Evolutionary conservation across 2,797 vertebrate genomes (phyloP).

Genomic region (Myioborus melanocephalus): DNA sequence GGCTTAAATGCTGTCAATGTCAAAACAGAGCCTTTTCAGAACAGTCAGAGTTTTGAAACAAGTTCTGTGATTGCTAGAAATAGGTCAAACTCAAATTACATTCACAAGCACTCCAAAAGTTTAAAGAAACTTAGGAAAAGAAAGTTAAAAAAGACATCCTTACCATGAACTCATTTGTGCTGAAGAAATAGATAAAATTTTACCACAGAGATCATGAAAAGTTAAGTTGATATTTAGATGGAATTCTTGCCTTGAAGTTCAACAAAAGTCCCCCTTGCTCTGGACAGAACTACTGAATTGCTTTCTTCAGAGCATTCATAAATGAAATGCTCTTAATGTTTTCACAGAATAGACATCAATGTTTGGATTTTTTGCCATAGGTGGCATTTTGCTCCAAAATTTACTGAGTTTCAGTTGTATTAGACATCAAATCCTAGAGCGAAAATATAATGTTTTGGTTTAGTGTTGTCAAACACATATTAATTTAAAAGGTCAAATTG

Average conservation of each 20-base stretch:
- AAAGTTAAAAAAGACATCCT: not conserved
- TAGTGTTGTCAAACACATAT: not conserved
- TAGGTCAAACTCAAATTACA: conserved; percentile 9
- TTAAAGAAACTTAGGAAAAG: not conserved
- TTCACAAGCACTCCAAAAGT: not conserved
- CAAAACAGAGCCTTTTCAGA: conserved; percentile 6
- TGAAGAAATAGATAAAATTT: not conserved
- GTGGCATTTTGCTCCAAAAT: not conserved
- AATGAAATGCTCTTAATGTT: not conserved
- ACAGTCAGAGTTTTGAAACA: not conserved
- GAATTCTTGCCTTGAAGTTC: not conserved
- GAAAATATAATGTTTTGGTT: not conserved
- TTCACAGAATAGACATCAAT: not conserved
- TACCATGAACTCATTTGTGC: not conserved
- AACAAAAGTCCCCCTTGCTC: not conserved
- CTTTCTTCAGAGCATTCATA: not conserved
- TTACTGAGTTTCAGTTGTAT: not conserved
- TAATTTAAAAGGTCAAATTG: not conserved
- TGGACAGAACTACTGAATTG: not conserved
- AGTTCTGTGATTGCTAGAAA: conserved; percentile 29
- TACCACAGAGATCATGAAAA: not conserved
- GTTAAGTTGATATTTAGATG: not conserved
- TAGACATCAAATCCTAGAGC: not conserved
- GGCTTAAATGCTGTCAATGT: conserved; percentile 19
- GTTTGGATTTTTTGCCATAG: not conserved